phyloP scores from a whole-genome alignment of 2,888 invertebrate species.

The Lepidonotus clava region DNA sequence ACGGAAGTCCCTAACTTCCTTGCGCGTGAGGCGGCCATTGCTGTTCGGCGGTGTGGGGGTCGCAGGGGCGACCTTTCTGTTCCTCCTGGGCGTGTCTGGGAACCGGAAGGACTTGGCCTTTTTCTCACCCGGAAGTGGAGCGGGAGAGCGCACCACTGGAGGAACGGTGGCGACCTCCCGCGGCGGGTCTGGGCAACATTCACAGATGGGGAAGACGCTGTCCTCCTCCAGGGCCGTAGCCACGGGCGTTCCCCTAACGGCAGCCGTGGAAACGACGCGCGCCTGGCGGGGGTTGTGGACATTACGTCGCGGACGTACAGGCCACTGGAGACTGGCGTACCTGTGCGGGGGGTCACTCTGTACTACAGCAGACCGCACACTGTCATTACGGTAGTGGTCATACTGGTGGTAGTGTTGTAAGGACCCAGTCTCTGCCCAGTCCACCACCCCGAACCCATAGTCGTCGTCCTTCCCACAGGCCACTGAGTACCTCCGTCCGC shows the following conservation, averaged over 20 bases:
- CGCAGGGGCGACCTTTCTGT: neutral
- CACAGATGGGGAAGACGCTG: constrained; percentile 13
- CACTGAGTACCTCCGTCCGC: neutral
- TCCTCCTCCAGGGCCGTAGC: neutral
- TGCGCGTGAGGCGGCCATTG: neutral
- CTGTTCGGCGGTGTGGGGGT: neutral
- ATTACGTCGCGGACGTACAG: neutral
- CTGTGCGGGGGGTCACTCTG: neutral
- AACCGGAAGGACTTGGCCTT: neutral
- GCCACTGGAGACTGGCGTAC: constrained; percentile 10
- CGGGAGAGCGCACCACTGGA: neutral
- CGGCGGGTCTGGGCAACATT: constrained; percentile 31
- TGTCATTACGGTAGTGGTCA: neutral
- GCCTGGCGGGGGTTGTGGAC: neutral
- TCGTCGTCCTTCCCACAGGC: neutral
- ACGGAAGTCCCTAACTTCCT: neutral
- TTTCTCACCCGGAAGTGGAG: neutral
- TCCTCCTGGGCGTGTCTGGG: neutral
- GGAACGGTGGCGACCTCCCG: constrained; percentile 24
- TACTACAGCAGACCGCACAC: neutral
- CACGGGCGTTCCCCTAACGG: no score
- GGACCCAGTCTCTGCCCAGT: neutral
- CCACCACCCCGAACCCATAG: neutral
- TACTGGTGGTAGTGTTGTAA: neutral
- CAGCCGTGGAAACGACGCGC: constrained; percentile 22